These are phyloP conservation scores for Ptilodon capucinus DNA, from an alignment of 2,888 invertebrate genomes.

Conservation along the genomic window DNA sequence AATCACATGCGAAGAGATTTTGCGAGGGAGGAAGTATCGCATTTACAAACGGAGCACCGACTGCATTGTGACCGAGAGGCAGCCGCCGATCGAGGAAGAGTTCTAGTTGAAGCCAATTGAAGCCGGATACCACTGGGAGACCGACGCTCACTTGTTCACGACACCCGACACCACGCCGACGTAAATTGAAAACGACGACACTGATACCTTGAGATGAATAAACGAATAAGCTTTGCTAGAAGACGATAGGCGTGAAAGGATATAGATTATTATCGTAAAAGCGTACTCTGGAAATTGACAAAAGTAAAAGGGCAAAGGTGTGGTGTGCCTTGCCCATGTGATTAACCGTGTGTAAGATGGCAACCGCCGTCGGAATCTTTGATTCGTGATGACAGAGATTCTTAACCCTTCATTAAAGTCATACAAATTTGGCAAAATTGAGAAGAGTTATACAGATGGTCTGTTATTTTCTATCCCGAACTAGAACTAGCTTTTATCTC, in stretches of 20 bases:
- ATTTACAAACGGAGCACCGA: slow-evolving; percentile 78
- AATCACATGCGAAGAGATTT: slow-evolving; percentile 73
- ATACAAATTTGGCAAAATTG: slow-evolving; percentile 17
- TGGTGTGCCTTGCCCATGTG: slow-evolving; percentile 37
- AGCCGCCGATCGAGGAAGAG: slow-evolving; percentile 36
- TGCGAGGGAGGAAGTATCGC: slow-evolving; percentile 79
- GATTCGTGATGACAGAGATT: slow-evolving; percentile 24
- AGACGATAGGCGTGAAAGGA: slow-evolving; percentile 38
- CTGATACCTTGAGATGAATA: slow-evolving; percentile 49
- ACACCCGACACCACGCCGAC: slow-evolving; percentile 53
- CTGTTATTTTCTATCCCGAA: slow-evolving; percentile 7
- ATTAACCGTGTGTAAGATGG: slow-evolving; percentile 38
- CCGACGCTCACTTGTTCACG: slow-evolving; percentile 58
- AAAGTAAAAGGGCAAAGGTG: slow-evolving; percentile 40
- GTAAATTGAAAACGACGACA: slow-evolving; percentile 59
- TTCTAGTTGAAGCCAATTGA: slow-evolving; percentile 65
- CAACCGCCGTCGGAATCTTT: slow-evolving; percentile 34
- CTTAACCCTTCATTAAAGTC: slow-evolving; percentile 24
- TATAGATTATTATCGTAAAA: slow-evolving; percentile 16
- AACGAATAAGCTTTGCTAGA: slow-evolving; percentile 23
- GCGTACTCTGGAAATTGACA: slow-evolving; percentile 28
- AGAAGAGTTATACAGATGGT: slow-evolving; percentile 2
- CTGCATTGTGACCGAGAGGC: slow-evolving; percentile 61
- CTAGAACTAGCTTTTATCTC: slow-evolving; percentile 23
- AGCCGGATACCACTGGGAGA: slow-evolving; percentile 53